Evolutionary conservation across 2,888 invertebrate genomes (phyloP), one percentile per base, ranked within the genome.

Genomic region (Acronicta aceris): DNA sequence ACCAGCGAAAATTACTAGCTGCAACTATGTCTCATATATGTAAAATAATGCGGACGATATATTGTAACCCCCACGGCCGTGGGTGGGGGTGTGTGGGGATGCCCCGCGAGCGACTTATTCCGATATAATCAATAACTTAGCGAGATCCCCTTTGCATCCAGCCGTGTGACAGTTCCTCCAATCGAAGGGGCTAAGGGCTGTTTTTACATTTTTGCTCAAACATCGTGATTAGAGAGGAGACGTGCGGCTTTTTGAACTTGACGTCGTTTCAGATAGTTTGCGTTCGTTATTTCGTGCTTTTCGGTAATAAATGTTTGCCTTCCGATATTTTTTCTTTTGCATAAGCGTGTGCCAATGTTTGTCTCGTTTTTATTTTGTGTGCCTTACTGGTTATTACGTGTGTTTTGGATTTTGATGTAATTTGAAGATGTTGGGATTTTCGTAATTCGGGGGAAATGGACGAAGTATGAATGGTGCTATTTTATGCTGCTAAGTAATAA

Each of bases 71-170:
- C 85, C 80, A 66, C 81, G 84, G 84, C 78, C 83, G 82, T 64
- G 70, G 72, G 78, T 76, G 21, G 86, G 86, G 81, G 82, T 80
- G 81, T 43, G 65, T 52, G 61, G 82, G 80, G 84, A 81, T 79
- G 71, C 86, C 89, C 89, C 88, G 82, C 90, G 81, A 85, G 88
- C 91, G 93, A 93, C 94, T 94, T 94, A 94, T 94, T 94, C 91
- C 95, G 90, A 95, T 95, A 95, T 95, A 95, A 95, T 95, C 95
- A 94, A 95, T 95, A 95, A 95, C 94, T 94, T 93, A 94, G 93
- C 90, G 88, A 92, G 93, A 94, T 94, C 94, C 94, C 94, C 94
- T 94, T 94, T 94, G 94, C 94, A 94, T 94, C 92, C 92, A 90
- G 85, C 87, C 90, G 87, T 89, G 93, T 93, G 94, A 94, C 94